Evolutionary conservation across 1,140 invertebrate genomes (phyloP), one percentile per base, ranked within the genome.

Genomic region (Bemisia tabaci): DNA sequence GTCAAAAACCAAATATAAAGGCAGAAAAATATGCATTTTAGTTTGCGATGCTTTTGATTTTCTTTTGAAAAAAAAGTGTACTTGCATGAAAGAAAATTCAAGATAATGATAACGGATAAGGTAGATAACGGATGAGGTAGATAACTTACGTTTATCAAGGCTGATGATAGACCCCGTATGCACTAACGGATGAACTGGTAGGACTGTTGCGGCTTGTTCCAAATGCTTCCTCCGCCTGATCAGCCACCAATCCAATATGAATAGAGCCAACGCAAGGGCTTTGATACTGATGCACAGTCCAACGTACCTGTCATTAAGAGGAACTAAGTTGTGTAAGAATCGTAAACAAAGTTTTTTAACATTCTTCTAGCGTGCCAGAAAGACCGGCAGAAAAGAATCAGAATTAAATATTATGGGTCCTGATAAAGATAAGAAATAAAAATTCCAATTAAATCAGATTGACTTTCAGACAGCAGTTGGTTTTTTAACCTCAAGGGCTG

Each of bases 231-330:
- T 84, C 72, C 87, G 82, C 65, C 91, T 84, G 22, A 95, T 85
- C 12, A 91, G 77, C 85, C 91, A 90, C 90, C 91, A 96, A 74
- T 95, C 92, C 59, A 91, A 81, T 22, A 91, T 76, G 76, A 95
- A 96, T 73, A 95, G 85, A 21, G 87, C 85, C 39, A 92, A 76
- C 1, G 92, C 92, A 58, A 95, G 78, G 65, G 94, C 85, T 78
- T 96, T 96, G 59, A 96, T 90, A n/a, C 88, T 87, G 27, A 90
- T 89, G 75, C 92, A 94, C 2, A 95, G 81, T 26, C 91, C 92
- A 65, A 94, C 91, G 75, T 94, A 92, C 79, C 91, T 92, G 71
- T n/a, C 74, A 73, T 72, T 65, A 65, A 23, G 23, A 68, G 60
- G 26, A 64, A 25, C 23, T 59, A 24, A 17, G 5, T n/a, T 17